phyloP scores from a whole-genome alignment of 2,888 invertebrate genomes.

The Hyposoter dolosus region DNA sequence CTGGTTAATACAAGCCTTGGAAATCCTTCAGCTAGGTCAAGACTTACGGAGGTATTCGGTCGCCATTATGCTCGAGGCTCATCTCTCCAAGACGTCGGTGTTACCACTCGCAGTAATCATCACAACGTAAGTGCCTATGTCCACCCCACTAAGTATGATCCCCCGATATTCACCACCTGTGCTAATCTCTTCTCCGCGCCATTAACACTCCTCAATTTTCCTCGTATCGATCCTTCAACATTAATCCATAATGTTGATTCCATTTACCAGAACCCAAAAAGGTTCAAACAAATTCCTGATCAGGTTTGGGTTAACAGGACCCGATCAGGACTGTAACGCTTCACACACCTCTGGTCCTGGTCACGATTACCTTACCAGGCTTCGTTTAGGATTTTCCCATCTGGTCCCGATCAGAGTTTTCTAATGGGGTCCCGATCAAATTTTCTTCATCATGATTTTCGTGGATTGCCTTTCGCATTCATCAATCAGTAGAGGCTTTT shows the following conservation, averaged over 20 bases:
- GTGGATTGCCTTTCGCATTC: too few relatives aligned
- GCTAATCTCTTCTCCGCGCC: neutral
- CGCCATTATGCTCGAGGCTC: slow-evolving; percentile 80
- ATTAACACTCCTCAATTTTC: neutral
- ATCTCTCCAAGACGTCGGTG: slow-evolving; percentile 77
- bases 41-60: slow-evolving; percentile 86
- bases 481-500: too few relatives aligned
- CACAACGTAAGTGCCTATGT: slow-evolving; percentile 75
- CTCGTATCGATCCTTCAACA: neutral
- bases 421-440: too few relatives aligned
- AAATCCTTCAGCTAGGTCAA: slow-evolving; percentile 81
- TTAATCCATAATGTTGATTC: neutral
- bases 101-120: slow-evolving; percentile 78
- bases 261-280: neutral
- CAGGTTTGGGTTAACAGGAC: neutral
- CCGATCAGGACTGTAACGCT: neutral
- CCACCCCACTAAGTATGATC: neutral
- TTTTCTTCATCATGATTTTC: too few relatives aligned
- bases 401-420: too few relatives aligned
- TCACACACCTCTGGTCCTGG: neutral
- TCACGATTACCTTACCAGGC: too few relatives aligned
- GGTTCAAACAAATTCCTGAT: neutral
- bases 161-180: slow-evolving; percentile 34
- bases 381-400: too few relatives aligned
- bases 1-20: slow-evolving; percentile 70